These are phyloP conservation scores for Myotis brandtii DNA, from an alignment of 2,113 vertebrate species.

Conservation along the genomic window DNA sequence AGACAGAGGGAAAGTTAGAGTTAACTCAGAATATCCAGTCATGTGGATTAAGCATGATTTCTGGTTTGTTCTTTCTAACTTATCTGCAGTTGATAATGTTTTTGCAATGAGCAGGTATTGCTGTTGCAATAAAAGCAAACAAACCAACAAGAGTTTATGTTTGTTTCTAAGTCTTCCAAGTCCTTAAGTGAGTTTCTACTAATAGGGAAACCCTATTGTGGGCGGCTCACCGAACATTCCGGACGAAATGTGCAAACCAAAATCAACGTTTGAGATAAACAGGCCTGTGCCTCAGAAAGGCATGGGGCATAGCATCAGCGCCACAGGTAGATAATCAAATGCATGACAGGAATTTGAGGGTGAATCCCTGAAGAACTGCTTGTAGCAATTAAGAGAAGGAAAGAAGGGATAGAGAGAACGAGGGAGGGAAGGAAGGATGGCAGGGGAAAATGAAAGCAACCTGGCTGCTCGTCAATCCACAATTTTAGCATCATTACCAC, in stretches of 20 bases:
- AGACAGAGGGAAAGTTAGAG: slow-evolving; percentile 47
- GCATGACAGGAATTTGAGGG: background rate
- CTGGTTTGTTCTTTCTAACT: background rate
- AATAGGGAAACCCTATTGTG: background rate
- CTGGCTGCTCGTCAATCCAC: background rate
- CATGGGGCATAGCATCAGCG: background rate
- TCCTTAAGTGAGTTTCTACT: background rate
- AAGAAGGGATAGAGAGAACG: background rate
- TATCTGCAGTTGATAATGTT: background rate
- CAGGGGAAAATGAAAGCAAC: background rate
- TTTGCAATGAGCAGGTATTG: slow-evolving; percentile 19
- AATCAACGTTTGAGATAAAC: background rate
- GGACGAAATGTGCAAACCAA: background rate
- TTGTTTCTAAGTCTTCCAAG: background rate
- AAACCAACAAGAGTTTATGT: background rate
- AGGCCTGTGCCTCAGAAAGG: background rate
- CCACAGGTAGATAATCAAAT: background rate
- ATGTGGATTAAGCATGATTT: background rate
- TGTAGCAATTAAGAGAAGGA: background rate
- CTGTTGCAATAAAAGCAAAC: slow-evolving; percentile 22
- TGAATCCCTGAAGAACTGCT: background rate
- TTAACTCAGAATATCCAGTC: background rate
- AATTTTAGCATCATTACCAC: background rate
- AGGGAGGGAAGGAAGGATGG: background rate
- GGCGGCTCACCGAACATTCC: background rate